These are phyloP conservation scores for Dorcus hopei DNA, from an alignment of 2,888 invertebrate genomes.

Conservation along the genomic window DNA sequence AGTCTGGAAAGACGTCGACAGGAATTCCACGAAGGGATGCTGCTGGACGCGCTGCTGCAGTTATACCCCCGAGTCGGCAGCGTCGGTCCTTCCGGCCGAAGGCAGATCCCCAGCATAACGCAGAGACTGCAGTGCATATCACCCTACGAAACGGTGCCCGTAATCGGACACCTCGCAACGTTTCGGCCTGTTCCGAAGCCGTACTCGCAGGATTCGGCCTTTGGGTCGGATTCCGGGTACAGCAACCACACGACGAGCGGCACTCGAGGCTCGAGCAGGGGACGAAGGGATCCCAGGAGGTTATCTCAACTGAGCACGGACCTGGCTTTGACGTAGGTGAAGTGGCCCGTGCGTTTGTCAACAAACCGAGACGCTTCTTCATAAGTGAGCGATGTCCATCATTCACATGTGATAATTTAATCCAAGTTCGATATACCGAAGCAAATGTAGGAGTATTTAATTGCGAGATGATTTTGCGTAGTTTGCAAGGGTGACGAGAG, in stretches of 20 bases:
- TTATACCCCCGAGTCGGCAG: conserved; percentile 71
- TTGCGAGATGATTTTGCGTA: no score
- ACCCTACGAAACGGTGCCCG: conserved; percentile 69
- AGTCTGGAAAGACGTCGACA: conserved; percentile 58
- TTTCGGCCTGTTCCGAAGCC: conserved; percentile 63
- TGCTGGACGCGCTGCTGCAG: conserved; percentile 69
- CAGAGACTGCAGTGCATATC: conserved; percentile 47
- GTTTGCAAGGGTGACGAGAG: no score
- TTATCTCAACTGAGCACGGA: conserved; percentile 50
- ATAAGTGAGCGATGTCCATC: no score
- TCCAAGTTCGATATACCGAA: no score
- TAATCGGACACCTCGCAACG: conserved; percentile 60
- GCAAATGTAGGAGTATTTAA: no score
- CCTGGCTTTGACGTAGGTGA: conserved; percentile 42
- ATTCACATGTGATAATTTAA: no score
- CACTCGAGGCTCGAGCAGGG: conserved; percentile 45
- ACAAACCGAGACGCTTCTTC: no score
- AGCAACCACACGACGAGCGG: conserved; percentile 77
- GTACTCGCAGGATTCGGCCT: conserved; percentile 71
- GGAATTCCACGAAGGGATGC: conserved; percentile 77
- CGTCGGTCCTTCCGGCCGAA: conserved; percentile 52
- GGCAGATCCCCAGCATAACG: conserved; percentile 47
- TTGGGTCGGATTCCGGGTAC: conserved; percentile 83
- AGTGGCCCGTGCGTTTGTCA: no score
- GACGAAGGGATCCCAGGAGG: conserved; percentile 44